Base-by-base conservation (phyloP, 1,140 invertebrate genomes). In the Pseudachorutes palmiensis region DNA sequence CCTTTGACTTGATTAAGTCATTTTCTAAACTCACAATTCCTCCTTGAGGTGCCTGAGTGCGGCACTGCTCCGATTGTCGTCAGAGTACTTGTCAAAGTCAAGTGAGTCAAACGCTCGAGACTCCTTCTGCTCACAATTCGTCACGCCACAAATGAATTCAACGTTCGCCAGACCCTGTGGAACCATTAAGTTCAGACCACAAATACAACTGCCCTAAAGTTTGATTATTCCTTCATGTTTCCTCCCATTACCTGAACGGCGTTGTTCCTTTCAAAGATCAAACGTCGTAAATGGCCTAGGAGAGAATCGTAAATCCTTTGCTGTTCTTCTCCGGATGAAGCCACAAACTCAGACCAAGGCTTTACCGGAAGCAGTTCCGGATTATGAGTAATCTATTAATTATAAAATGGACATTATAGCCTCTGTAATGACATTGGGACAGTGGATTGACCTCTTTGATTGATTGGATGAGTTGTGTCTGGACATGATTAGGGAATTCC, bases 201-300 rank as follows among this genome's bases (percentile, higher is more conserved):
- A n/a, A n/a, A n/a, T n/a, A n/a, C n/a, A n/a, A n/a, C n/a, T n/a
- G n/a, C n/a, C n/a, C n/a, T n/a, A n/a, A n/a, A n/a, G n/a, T n/a
- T n/a, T n/a, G n/a, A n/a, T n/a, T n/a, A n/a, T n/a, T n/a, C n/a
- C n/a, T n/a, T n/a, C n/a, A n/a, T n/a, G n/a, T n/a, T n/a, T n/a
- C n/a, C n/a, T n/a, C n/a, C n/a, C n/a, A n/a, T 48, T 64, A 71
- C 63, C 64, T 73, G 66, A 45, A 67, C 58, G 14, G 48, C 51
- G 24, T 69, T 62, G 71, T 74, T 74, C 58, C 72, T 59, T 28
- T 74, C 72, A 33, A 64, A 32, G n/a, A 74, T 32, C 22, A 71
- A 45, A 3, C 64, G 31, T 14, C 72, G 59, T 30, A 70, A 32
- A 12, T 71, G 32, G 1, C 30, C 24, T 12, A 74, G 55, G 36